Evolutionary conservation across 2,797 vertebrate species (phyloP), one percentile per base, ranked within the genome.

Genomic region (Macrochelys suwanniensis): DNA sequence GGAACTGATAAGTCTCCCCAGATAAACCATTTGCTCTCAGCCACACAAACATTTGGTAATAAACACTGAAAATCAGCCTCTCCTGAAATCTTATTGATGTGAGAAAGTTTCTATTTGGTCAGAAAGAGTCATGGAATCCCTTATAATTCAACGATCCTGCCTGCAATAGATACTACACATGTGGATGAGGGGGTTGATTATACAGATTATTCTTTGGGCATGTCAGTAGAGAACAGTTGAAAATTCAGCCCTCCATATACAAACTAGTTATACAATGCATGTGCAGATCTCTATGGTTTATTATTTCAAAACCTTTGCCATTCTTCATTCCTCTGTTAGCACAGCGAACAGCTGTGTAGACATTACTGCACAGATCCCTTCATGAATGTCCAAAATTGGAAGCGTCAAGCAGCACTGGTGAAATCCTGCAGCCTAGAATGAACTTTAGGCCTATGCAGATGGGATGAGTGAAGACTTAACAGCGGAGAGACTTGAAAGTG

Each of bases 141-240:
- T 77, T 49, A 9, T 26, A 45, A 76, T 31, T 77, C 74, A 77
- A 77, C 4, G 7, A 77, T 49, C 26, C 26, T 49, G 45, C 16
- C 47, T 47, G 74, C 26, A 77, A 13, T 17, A 77, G 25, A 47
- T 28, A 47, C 19, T 2, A 77, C n/a, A 68, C 74, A 49, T 28
- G 42, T 11, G 21, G 19, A 89, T 65, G 28, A 19, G 53, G 9
- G 49, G 28, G n/a, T 31, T 88, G 65, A 23, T 88, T 81, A 49
- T 23, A 10, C 1, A 26, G 7, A 71, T 26, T 93, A 15, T 89
- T 94, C 37, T 78, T 56, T 0, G 0, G 45, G 12, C 54, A 2
- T 8, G 74, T 3, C 0, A 77, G 25, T 77, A 45, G 0, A 47
- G 83, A 42, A 61, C 2, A 10, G 0, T 4, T 15, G 26, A 68